Evolutionary conservation across 2,113 vertebrate species (phyloP).

Genomic region (Grallaria varia): DNA sequence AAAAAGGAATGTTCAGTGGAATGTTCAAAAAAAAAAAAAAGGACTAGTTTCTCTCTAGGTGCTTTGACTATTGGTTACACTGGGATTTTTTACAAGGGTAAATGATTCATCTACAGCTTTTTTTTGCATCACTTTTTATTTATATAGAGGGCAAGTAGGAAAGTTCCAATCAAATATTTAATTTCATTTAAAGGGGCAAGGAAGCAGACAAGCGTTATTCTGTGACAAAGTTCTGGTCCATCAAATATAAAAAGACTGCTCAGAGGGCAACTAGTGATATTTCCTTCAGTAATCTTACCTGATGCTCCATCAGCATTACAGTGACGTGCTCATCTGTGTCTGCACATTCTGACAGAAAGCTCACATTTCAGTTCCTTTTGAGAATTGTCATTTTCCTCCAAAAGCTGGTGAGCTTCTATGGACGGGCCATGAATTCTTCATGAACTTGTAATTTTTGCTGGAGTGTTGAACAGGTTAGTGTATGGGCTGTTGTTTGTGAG

Average conservation of each 20-base stretch:
- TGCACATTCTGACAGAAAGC: not conserved
- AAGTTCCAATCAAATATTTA: constrained; percentile 35
- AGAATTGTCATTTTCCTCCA: not conserved
- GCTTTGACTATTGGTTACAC: not conserved
- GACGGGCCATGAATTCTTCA: not conserved
- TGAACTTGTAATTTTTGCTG: not conserved
- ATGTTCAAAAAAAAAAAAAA: not conserved
- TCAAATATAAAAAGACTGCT: not conserved
- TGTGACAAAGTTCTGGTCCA: constrained; percentile 7
- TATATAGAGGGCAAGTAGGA: not conserved
- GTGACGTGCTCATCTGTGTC: not conserved
- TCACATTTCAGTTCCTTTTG: not conserved
- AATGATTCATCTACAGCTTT: not conserved
- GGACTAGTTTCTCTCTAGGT: not conserved
- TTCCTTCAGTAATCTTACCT: not conserved
- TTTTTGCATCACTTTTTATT: not conserved
- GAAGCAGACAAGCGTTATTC: not conserved
- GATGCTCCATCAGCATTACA: not conserved
- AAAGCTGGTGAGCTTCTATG: not conserved
- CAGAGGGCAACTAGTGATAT: not conserved
- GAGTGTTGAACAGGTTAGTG: not conserved
- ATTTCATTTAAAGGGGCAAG: not conserved
- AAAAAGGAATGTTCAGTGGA: not conserved
- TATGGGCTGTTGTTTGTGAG: not conserved
- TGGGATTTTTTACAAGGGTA: not conserved